These are phyloP conservation scores for Empis stercorea DNA, from an alignment of 2,888 invertebrate genomes.

Conservation along the genomic window DNA sequence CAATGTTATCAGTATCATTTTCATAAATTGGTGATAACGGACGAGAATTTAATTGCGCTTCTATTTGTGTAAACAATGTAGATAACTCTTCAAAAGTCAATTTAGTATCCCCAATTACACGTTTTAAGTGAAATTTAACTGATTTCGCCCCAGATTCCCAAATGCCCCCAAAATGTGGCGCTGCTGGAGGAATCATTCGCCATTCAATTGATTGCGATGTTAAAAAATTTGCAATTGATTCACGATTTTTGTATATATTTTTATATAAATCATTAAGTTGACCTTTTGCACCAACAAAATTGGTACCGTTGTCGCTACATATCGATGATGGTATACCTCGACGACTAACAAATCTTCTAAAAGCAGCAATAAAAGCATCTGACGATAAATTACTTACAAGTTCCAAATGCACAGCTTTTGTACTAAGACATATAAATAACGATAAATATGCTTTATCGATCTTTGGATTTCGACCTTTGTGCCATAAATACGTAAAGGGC, in stretches of 20 bases:
- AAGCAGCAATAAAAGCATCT: slow-evolving; percentile 14
- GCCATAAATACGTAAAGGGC: no score
- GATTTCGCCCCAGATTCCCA: slow-evolving; percentile 21
- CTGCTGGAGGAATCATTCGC: slow-evolving; percentile 12
- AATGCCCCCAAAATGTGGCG: slow-evolving; percentile 21
- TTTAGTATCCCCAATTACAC: slow-evolving; percentile 13
- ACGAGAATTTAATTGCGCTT: no score
- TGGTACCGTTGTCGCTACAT: slow-evolving; percentile 19
- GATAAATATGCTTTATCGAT: no score
- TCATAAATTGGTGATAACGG: no score
- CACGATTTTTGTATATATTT: no score
- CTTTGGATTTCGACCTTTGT: no score
- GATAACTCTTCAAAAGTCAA: no score
- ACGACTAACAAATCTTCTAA: slow-evolving; percentile 15
- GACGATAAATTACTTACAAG: slow-evolving; percentile 2
- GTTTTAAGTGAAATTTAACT: slow-evolving; percentile 18
- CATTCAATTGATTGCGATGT: background rate
- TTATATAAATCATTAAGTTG: background rate
- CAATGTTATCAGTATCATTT: no score
- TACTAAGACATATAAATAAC: slow-evolving; percentile 14
- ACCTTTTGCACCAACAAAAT: no score
- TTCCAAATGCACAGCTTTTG: background rate
- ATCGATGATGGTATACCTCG: slow-evolving; percentile 14
- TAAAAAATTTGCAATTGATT: slow-evolving; percentile 18
- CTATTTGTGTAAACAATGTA: slow-evolving; percentile 19